Evolutionary conservation across 2,797 vertebrate genomes (phyloP), one percentile per base, ranked within the genome.

Genomic region (Argentina silus): DNA sequence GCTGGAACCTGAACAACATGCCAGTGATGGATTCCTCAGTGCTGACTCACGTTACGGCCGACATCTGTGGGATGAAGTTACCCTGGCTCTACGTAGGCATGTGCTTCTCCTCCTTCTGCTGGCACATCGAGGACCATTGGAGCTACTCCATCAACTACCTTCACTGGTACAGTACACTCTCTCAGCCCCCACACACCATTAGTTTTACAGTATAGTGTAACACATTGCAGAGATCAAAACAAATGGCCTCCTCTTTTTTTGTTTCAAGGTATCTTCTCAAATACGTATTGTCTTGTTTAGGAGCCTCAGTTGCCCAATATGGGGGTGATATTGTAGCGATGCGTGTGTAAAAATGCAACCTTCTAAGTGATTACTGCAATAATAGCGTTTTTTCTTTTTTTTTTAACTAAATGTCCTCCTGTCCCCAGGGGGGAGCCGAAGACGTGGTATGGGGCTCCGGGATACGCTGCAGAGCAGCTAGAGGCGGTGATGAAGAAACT

Each of bases 1-100:
- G 98, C 78, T 99, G 98, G 98, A 99, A 99, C 93, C 91, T 99
- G 82, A 99, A 99, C 91, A 99, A 99, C 88, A 99, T 99, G 98
- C 98, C 98, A 0, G 96, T 99, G 86, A 94, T 99, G 90, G 96
- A 99, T 56, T 92, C 96, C 70, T 99, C 98, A 1, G 97, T 99
- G 21, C 94, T 99, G 81, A 96, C 96, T 83, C 96, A 99, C 70
- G 94, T 99, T 83, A 98, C 97, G 55, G 98, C 97, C 0, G 98
- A 99, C 87, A 99, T 99, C 88, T 99, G 97, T 87, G 98, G 98
- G 81, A 99, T 99, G 98, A 99, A 99, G 76, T 88, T 99, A 64
- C 98, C 98, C 14, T 99, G 98, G 98, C 92, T 99, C 0, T 99
- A 99, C 0, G 98, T 99, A 77, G 98, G 98, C 81, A 99, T 99